A percentile compares a stretch with the other conserved stretches of the same genome.
phyloP scores from a whole-genome alignment of 2,888 invertebrate genomes.

The Malacosoma neustria region DNA sequence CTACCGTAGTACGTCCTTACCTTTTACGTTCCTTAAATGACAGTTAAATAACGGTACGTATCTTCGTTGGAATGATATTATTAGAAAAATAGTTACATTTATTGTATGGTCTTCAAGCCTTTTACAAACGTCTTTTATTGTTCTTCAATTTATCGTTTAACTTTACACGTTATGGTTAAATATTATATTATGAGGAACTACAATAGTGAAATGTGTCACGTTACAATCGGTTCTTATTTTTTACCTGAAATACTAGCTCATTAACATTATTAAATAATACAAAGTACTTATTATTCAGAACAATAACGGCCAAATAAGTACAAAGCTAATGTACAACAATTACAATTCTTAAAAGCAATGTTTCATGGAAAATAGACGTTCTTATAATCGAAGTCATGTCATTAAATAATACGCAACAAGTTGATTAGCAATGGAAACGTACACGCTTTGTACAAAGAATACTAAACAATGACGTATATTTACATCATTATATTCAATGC shows the following conservation, averaged over 20 bases:
- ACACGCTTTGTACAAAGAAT: neutral
- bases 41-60: slow-evolving; percentile 21
- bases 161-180: no score
- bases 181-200: no score
- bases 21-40: neutral
- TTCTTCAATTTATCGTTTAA: no score
- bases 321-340: no score
- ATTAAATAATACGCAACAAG: neutral
- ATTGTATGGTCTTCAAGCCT: slow-evolving; percentile 24
- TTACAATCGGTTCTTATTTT: no score
- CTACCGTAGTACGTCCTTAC: no score
- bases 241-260: no score
- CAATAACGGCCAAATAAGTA: no score
- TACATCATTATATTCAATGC: slow-evolving; percentile 13
- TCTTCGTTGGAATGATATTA: slow-evolving; percentile 25
- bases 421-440: neutral
- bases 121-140: no score
- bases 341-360: neutral
- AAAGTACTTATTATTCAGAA: no score
- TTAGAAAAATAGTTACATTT: slow-evolving; percentile 30
- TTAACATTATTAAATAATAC: no score
- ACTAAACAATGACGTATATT: slow-evolving; percentile 19
- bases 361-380: neutral
- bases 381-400: neutral
- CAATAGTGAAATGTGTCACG: no score